Conservation (phyloP, 2,888 invertebrate genomes). For the Gymnocheta viridis region DNA sequence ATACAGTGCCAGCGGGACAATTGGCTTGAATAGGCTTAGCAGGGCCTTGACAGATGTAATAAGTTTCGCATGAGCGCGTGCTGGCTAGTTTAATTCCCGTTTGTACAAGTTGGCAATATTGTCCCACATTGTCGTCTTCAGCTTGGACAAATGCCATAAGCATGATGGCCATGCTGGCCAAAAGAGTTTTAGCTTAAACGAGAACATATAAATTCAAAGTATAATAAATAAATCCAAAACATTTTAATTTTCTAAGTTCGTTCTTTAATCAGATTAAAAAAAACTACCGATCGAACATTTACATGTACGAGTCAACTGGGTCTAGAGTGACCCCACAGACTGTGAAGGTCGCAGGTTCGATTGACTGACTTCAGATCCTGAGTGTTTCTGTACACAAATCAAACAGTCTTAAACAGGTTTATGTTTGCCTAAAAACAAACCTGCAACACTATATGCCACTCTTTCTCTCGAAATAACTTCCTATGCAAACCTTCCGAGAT, state of each 20-base stretch:
- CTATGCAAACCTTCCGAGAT: background rate
- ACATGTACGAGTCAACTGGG: no score
- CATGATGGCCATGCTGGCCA: slow-evolving; percentile 50
- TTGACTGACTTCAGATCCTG: no score
- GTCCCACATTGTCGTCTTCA: slow-evolving; percentile 67
- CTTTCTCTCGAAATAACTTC: no score
- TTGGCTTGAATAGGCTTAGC: background rate
- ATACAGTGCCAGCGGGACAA: slow-evolving; percentile 42
- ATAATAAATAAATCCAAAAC: no score
- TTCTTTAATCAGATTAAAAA: no score
- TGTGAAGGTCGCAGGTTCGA: no score
- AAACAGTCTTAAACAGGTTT: no score
- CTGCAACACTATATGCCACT: no score
- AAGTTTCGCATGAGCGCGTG: slow-evolving; percentile 66
- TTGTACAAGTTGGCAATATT: slow-evolving; percentile 68
- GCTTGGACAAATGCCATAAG: slow-evolving; percentile 58
- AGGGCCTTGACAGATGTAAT: slow-evolving; percentile 65
- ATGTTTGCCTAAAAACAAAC: no score
- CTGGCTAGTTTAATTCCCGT: slow-evolving; percentile 69
- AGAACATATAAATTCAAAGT: background rate
- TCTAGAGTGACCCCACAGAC: no score
- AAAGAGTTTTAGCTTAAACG: slow-evolving; percentile 60
- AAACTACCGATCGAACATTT: no score
- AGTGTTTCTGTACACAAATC: no score
- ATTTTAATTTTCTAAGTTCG: background rate